phyloP scores from a whole-genome alignment of 2,797 vertebrate species.

The Margarornis squamiger region DNA sequence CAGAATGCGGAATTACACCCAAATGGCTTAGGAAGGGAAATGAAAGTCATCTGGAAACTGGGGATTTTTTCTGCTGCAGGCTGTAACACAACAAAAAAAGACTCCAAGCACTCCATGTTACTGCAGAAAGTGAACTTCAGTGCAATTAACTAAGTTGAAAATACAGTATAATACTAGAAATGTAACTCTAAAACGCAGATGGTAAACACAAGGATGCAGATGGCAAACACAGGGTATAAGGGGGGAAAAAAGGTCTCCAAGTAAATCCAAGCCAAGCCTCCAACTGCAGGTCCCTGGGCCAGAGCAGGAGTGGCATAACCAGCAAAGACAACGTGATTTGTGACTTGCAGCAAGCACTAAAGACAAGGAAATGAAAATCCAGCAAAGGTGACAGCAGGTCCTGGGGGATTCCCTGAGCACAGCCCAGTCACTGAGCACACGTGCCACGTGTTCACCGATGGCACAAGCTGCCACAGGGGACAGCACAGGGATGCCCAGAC shows the following conservation, averaged over 20 bases:
- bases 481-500: background rate
- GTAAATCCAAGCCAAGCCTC: background rate
- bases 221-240: background rate
- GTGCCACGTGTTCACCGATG: background rate
- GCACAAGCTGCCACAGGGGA: background rate
- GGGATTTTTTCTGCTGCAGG: background rate
- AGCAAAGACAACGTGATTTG: background rate
- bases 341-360: background rate
- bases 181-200: background rate
- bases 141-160: background rate
- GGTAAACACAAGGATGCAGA: background rate
- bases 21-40: conserved; percentile 32
- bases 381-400: background rate
- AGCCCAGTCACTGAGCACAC: background rate
- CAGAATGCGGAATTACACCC: conserved; percentile 22
- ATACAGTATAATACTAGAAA: background rate
- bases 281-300: background rate
- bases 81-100: background rate
- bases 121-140: background rate
- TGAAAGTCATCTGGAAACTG: conserved; percentile 35
- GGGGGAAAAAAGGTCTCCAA: background rate
- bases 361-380: background rate
- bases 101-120: background rate
- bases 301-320: background rate
- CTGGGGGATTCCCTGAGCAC: background rate